Evolutionary conservation across 1,140 invertebrate genomes (phyloP), one percentile per base, ranked within the genome.

Genomic region (Pseudomyrmex cubaensis): DNA sequence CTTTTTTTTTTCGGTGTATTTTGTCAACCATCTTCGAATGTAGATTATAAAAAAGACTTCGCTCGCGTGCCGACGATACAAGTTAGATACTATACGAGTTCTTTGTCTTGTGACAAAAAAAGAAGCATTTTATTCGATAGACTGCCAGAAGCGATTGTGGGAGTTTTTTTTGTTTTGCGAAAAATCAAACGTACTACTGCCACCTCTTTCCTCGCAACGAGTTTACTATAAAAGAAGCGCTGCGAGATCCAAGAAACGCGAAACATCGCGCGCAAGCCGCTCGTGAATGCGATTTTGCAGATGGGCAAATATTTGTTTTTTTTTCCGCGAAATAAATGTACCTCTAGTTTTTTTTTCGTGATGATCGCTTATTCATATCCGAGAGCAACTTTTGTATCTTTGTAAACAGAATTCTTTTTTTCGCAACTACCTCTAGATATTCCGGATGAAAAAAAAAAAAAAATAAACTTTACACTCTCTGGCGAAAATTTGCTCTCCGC

Each of bases 161-260:
- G 46, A 67, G 59, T 83, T 35, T 35, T 20, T 25, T 35, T 35
- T 35, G 48, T 83, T 22, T n/a, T 50, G 62, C 57, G 54, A 87
- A 83, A 85, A 85, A 83, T 82, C 72, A 85, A 75, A 85, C 50
- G 80, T 72, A 70, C 62, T 35, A 70, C 62, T 35, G 67, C 61
- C 52, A 63, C 50, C 77, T 69, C 75, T 83, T 54, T 63, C 76
- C 70, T 66, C 10, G 59, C 63, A 83, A 72, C 52, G 76, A 85
- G 66, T 77, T 35, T 77, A 77, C 56, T 76, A 57, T 73, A 87
- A 85, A 77, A 82, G 85, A 62, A 62, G 76, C 66, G 72, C 22
- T 52, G 52, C 25, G n/a, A 56, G 74, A 82, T 83, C 77, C 85
- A 78, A 77, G 48, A 13, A 75, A 62, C 54, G 25, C 17, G 20